Percentiles rank a stretch among this genome's conserved stretches.
Conservation (phyloP, 2,797 vertebrate species). For the Buphagus erythrorhynchus region DNA sequence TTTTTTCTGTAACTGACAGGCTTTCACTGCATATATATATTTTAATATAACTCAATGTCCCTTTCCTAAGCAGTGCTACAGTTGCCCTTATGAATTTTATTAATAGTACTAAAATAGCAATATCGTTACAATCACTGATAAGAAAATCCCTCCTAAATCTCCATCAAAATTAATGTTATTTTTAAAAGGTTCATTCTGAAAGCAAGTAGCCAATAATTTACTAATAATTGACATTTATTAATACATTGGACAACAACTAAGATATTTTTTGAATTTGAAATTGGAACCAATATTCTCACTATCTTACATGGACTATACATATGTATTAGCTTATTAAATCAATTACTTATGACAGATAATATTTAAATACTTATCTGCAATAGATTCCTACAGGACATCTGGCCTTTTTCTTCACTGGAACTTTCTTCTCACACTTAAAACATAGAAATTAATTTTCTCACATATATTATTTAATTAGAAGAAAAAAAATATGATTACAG, state of each 20-base stretch:
- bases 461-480: not conserved
- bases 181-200: not conserved
- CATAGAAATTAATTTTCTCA: not conserved
- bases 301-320: not conserved
- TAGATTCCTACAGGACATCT: not conserved
- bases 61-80: not conserved
- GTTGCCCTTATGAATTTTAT: not conserved
- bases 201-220: not conserved
- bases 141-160: not conserved
- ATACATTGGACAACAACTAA: not conserved
- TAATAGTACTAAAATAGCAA: not conserved
- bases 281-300: not conserved
- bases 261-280: not conserved
- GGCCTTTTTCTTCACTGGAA: not conserved
- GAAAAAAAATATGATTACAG: not conserved
- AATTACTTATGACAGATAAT: not conserved
- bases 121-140: not conserved
- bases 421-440: not conserved
- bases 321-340: not conserved
- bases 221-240: not conserved
- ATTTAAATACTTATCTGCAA: not conserved
- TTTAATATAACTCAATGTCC: conserved; percentile 7
- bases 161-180: not conserved
- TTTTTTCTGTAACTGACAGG: conserved; percentile 2
- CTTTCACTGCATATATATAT: conserved; percentile 14